phyloP scores from a whole-genome alignment of 2,797 vertebrate genomes.

The Meda fulgida region DNA sequence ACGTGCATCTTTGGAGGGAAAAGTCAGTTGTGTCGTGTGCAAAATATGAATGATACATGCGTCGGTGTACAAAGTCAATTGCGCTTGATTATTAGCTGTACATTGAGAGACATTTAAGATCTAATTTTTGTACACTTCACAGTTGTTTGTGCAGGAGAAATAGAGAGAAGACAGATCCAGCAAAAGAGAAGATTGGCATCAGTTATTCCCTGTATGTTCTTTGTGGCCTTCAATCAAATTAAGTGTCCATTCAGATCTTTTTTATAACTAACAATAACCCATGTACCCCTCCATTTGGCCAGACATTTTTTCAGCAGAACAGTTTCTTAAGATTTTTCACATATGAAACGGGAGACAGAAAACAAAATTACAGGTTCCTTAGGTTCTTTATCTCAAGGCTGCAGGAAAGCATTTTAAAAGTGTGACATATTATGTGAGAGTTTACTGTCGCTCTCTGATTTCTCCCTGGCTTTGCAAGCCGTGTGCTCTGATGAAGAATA shows the following conservation, averaged over 20 bases:
- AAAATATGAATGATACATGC: too few species aligned
- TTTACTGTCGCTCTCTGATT: conserved; percentile 16
- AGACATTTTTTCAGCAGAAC: background rate
- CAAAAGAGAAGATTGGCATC: background rate
- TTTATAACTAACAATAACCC: conserved; percentile 14
- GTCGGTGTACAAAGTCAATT: too few species aligned
- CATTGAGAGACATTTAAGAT: background rate
- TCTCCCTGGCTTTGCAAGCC: background rate
- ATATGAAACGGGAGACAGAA: background rate
- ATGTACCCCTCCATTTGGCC: background rate
- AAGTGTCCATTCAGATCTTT: background rate
- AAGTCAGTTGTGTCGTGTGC: too few species aligned
- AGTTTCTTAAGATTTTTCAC: conserved; percentile 15
- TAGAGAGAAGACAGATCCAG: conserved; percentile 5
- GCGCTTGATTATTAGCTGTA: background rate
- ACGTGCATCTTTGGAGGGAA: too few species aligned
- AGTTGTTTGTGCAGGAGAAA: background rate
- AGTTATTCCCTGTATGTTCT: background rate
- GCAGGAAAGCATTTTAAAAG: conserved; percentile 7
- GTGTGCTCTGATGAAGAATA: conserved; percentile 2
- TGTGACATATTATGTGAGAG: background rate
- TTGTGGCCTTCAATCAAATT: conserved; percentile 20
- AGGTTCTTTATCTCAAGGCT: conserved; percentile 28
- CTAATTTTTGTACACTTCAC: background rate
- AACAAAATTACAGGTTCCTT: conserved; percentile 35